Base-by-base conservation (phyloP, 35 echinoderm and acorn worm species). In the Heliocidaris tuberculata region DNA sequence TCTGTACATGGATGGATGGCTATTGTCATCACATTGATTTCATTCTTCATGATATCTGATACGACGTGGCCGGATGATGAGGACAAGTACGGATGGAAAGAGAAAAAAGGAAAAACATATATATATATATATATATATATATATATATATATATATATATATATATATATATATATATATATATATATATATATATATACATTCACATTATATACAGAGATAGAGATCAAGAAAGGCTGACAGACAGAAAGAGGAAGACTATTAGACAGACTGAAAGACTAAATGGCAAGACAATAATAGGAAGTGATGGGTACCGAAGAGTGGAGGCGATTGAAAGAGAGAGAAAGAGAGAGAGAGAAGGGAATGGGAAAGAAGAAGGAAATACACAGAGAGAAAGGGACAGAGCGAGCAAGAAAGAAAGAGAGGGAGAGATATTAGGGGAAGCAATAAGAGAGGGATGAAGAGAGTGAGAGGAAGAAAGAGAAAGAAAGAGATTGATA, bases 31-130 rank as follows among this genome's bases (percentile, higher is more conserved):
- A 78, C 65, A 78, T n/a, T 27, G 65, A 78, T n/a, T 70, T 78
- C 65, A 78, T 78, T 78, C 17, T 78, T 78, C 65, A 24, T 78
- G 65, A 78, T 78, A 78, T 78, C 65, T 78, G 65, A 78, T 78
- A 78, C 65, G 65, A 78, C 65, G 21, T 78, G 3, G 17, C 65
- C 21, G 65, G 21, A 78, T 78, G 65, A 78, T 27, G 21, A 78
- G 65, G 17, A 78, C 65, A n/a, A n/a, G 65, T 21, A 78, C 27
- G 65, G 65, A 3, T 7, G 7, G 52, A 78, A 78, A 8, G 27
- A 9, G 17, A 78, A 2, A 78, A 78, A 8, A 78, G 4, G 17
- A 78, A 2, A 42, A 42, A 42, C 35, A 42, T 42, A 42, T 42
- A 42, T 42, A 42, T 42, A 42, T 42, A 3, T 42, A 42, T 42